Base-by-base conservation (phyloP, 2,797 vertebrate genomes). In the Gymnocypris eckloni region DNA sequence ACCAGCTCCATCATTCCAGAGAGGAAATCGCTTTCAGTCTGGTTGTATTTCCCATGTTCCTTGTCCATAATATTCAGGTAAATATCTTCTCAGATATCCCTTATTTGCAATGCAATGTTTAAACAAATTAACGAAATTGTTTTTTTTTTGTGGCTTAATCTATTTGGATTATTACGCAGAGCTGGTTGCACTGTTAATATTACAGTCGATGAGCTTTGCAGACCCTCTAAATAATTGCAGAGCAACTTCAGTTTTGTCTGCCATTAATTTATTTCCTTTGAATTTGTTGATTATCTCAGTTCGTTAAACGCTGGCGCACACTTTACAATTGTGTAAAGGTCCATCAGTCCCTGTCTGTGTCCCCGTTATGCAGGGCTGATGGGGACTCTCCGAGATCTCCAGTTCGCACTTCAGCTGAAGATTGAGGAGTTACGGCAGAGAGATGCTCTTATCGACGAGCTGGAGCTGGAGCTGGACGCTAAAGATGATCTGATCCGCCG, bases 371-470 rank as follows among this genome's bases (percentile, higher is more conserved):
- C 59, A 79, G 56, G 69, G 43, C 88, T 85, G 6, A 96, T 96
- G 96, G 96, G 95, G 9, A 96, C 95, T 9, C 95, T 96, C 56
- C 90, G 96, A 79, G 95, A 96, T 89, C 94, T 96, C 66, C 96
- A 96, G 83, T 96, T 95, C 88, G 95, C 96, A 54, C 91, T 96
- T 76, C 96, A 96, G 86, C 90, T 95, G 33, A 96, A 96, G 90
- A 95, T 96, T 9, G 95, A 96, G 89, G 96, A 96, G 94, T 94
- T 96, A 71, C 94, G 95, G n/a, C 96, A 96, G 89, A 92, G 96
- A 70, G 96, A 96, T 91, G 93, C 95, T 0, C 92, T 96, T 4
- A 96, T 96, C 76, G 96, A 96, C 79, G 96, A 96, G 90, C 89
- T 96, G 28, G 96, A 96, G 90, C 89, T 96, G 76, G 96, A 96